Percentiles rank a stretch among this genome's conserved stretches.
These are phyloP conservation scores for Podarcis cretensis DNA, from an alignment of 2,113 vertebrate genomes.

Conservation along the genomic window DNA sequence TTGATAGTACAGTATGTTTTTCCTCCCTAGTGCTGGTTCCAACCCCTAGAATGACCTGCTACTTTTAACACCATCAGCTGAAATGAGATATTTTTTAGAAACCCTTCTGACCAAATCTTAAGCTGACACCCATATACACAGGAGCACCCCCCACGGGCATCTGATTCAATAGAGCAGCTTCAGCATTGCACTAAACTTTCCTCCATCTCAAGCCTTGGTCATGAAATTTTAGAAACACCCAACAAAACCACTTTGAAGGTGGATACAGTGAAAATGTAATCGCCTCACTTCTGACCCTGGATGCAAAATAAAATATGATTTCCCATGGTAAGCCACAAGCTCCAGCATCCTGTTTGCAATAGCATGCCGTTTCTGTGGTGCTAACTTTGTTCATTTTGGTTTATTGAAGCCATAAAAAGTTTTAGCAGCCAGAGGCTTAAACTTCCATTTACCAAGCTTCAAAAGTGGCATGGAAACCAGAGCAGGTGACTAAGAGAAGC, in stretches of 20 bases:
- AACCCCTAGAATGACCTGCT: background rate
- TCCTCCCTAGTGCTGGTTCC: background rate
- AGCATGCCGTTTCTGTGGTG: conserved; percentile 33
- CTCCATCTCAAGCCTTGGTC: background rate
- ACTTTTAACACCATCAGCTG: background rate
- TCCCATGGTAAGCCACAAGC: background rate
- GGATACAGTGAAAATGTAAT: background rate
- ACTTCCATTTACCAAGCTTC: conserved; percentile 43
- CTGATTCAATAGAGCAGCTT: background rate
- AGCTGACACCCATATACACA: background rate
- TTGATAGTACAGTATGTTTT: background rate
- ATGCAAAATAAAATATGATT: background rate
- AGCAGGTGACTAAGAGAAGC: background rate
- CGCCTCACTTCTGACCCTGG: background rate
- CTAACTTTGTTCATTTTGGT: conserved; percentile 64
- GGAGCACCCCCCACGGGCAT: background rate
- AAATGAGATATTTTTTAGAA: too few relatives aligned
- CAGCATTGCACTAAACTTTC: background rate
- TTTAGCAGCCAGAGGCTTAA: conserved; percentile 53
- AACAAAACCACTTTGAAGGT: background rate
- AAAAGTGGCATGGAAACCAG: conserved; percentile 40
- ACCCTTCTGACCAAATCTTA: background rate
- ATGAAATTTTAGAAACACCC: background rate
- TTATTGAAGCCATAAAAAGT: conserved; percentile 72
- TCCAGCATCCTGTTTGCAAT: background rate